Conservation (phyloP, 2,797 vertebrate genomes). For the Pseudomugil gertrudae region DNA sequence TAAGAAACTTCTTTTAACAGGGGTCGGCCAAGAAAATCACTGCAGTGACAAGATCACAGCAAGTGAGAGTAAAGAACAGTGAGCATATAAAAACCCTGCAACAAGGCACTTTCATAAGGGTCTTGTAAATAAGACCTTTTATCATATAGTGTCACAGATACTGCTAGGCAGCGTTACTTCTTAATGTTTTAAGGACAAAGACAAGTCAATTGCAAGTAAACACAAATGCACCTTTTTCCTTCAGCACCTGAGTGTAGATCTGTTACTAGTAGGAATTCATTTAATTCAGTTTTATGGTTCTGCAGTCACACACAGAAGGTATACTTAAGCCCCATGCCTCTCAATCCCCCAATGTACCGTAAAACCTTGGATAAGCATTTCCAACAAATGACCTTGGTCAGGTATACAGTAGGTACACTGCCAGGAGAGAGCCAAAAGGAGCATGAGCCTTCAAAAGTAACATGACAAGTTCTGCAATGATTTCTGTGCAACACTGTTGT, state of each 20-base stretch:
- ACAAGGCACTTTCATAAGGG: no score
- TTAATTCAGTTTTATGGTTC: not conserved
- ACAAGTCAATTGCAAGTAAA: not conserved
- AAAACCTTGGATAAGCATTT: constrained; percentile 12
- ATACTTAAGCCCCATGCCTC: not conserved
- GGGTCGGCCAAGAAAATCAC: not conserved
- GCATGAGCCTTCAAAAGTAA: not conserved
- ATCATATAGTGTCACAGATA: not conserved
- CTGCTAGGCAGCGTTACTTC: not conserved
- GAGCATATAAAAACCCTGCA: no score
- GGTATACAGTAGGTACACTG: not conserved
- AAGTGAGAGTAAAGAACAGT: no score
- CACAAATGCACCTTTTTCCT: not conserved
- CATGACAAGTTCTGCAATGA: not conserved
- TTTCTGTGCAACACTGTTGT: not conserved
- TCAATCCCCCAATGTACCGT: constrained; percentile 2
- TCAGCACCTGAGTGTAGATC: not conserved
- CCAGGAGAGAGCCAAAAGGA: not conserved
- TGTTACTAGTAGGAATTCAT: constrained; percentile 4
- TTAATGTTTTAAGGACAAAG: not conserved
- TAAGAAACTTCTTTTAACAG: not conserved
- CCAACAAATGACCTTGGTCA: not conserved
- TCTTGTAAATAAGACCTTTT: no score
- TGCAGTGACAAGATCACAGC: no score
- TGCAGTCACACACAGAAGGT: not conserved